Percentiles rank a stretch among this genome's conserved stretches.
Conservation (phyloP, 2,888 invertebrate genomes). For the Sinelater perroti region DNA sequence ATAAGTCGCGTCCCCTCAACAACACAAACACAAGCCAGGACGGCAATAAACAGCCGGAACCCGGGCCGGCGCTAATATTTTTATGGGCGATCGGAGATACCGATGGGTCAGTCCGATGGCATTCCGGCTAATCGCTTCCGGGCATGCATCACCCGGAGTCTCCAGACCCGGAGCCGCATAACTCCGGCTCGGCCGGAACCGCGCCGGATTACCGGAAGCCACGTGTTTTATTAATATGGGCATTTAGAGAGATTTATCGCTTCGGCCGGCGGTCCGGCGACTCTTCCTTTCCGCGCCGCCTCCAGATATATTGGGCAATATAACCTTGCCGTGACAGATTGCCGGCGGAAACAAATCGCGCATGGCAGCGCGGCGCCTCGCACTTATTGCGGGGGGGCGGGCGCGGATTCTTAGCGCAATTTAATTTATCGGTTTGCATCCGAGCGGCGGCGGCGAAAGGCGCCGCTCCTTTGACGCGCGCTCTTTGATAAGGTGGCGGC, state of each 20-base stretch:
- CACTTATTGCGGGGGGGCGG: slow-evolving; percentile 17
- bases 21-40: slow-evolving; percentile 46
- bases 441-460: neutral
- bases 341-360: slow-evolving; percentile 29
- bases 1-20: neutral
- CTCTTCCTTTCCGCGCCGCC: slow-evolving; percentile 37
- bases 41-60: slow-evolving; percentile 56
- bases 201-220: slow-evolving; percentile 53
- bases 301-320: slow-evolving; percentile 36
- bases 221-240: slow-evolving; percentile 55
- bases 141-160: slow-evolving; percentile 51
- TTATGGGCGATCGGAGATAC: slow-evolving; percentile 62
- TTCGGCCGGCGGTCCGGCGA: slow-evolving; percentile 38
- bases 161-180: slow-evolving; percentile 46
- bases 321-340: slow-evolving; percentile 34
- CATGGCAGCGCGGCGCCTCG: slow-evolving; percentile 9
- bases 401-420: slow-evolving; percentile 18
- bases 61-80: slow-evolving; percentile 61
- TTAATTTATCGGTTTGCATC: slow-evolving; percentile 27
- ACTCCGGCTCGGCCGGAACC: slow-evolving; percentile 46
- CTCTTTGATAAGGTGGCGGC: too few species aligned
- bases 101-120: slow-evolving; percentile 56
- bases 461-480: too few species aligned
- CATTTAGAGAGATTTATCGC: slow-evolving; percentile 49
- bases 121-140: slow-evolving; percentile 59